Conservation (phyloP, 2,888 invertebrate genomes). For the Elysia crispata region DNA sequence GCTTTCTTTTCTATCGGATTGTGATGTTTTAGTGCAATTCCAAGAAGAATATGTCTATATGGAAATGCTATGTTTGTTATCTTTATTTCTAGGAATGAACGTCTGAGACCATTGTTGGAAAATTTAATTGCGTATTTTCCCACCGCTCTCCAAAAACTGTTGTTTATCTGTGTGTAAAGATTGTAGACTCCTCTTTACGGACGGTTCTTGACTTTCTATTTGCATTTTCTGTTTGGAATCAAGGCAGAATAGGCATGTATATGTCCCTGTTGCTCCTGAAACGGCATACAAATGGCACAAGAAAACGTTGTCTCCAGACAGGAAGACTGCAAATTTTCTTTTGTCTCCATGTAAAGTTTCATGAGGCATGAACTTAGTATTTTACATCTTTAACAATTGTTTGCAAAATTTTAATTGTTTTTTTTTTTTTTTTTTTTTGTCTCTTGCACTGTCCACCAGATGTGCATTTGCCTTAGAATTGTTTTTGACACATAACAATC, state of each 20-base stretch:
- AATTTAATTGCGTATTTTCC: neutral
- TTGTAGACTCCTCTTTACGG: neutral
- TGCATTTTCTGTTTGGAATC: neutral
- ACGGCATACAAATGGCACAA: no score
- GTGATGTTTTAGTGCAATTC: conserved; percentile 11
- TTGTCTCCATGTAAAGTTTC: neutral
- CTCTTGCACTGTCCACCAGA: no score
- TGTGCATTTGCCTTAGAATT: no score
- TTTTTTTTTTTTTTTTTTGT: no score
- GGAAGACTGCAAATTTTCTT: neutral
- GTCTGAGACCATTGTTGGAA: neutral
- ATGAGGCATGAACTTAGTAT: no score
- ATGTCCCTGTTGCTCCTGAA: conserved; percentile 9
- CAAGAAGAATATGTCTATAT: conserved; percentile 21
- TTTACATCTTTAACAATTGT: no score
- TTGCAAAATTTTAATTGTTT: no score
- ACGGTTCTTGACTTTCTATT: no score
- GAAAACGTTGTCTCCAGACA: conserved; percentile 14
- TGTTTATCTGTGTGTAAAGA: neutral
- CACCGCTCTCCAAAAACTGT: neutral
- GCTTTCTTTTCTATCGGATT: neutral
- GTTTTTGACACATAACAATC: no score
- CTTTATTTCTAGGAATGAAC: neutral
- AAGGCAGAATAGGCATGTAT: conserved; percentile 18
- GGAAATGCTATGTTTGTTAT: no score